phyloP scores from a whole-genome alignment of 92 coral and sea anemone species.

The Scolanthus callimorphus region DNA sequence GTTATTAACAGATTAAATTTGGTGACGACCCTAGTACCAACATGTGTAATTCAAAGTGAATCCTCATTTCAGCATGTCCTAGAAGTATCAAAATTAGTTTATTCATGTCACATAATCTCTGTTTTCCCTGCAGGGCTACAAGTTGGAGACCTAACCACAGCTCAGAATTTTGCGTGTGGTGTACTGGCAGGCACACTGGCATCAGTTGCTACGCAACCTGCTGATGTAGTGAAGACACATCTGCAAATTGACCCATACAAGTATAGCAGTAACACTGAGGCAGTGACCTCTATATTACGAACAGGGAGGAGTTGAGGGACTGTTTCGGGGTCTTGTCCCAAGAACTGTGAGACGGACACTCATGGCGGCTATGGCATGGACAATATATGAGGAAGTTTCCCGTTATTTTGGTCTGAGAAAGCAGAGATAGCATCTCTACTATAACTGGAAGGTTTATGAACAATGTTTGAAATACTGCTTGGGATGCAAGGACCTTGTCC shows the following conservation, averaged over 20 bases:
- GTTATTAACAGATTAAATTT: too few species aligned
- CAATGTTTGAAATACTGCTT: too few species aligned
- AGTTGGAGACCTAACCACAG: slow-evolving; percentile 54
- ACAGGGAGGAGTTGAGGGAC: slow-evolving; percentile 66
- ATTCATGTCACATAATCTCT: too few species aligned
- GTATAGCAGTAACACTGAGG: slow-evolving; percentile 60
- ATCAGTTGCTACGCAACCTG: slow-evolving; percentile 88
- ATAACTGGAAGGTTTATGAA: too few species aligned
- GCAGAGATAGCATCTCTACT: slow-evolving; percentile 8
- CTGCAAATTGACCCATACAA: slow-evolving; percentile 70
- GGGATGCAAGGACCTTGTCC: slow-evolving; percentile 87
- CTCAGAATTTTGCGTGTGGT: slow-evolving; percentile 68
- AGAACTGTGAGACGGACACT: slow-evolving; percentile 86
- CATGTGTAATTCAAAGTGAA: too few species aligned
- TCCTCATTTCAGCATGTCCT: too few species aligned
- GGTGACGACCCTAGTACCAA: too few species aligned
- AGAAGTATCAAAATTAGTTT: too few species aligned
- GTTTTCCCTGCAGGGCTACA: too few species aligned
- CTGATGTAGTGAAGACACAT: slow-evolving; percentile 93
- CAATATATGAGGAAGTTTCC: slow-evolving; percentile 76
- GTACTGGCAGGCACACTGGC: slow-evolving; percentile 78
- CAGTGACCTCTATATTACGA: slow-evolving; percentile 46
- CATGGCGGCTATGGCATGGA: slow-evolving; percentile 98
- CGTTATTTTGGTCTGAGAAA: slow-evolving; percentile 8
- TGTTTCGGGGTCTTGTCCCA: slow-evolving; percentile 86